Base-by-base conservation (phyloP, 30 jellyfish, hydroid and myxozoan genomes). In the Morbakka virulenta region DNA sequence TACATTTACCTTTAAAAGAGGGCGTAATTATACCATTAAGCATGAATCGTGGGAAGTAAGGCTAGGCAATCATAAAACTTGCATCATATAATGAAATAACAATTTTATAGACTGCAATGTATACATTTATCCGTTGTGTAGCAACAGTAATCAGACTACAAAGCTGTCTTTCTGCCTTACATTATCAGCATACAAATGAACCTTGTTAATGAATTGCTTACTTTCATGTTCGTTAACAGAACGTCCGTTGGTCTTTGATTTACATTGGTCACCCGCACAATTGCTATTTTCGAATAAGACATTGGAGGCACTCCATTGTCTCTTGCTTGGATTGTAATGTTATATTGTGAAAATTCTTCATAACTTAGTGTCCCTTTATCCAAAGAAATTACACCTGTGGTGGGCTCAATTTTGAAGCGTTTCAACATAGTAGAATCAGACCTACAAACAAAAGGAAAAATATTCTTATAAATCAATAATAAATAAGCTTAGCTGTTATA, bases 161-260 rank as follows among this genome's bases (percentile, higher is more conserved):
- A n/a, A n/a, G n/a, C n/a, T n/a, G n/a, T n/a, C n/a, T n/a, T n/a
- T n/a, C n/a, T n/a, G n/a, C n/a, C n/a, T n/a, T n/a, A n/a, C n/a
- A 47, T 47, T 47, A 12, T 11, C 20, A 47, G 61, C 20, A 20
- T 47, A 47, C 20, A 11, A 47, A 9, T 9, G 27, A 6, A 22
- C 12, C 23, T 57, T 57, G 71, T 6, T n/a, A n/a, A n/a, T n/a
- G n/a, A n/a, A n/a, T n/a, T 3, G n/a, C 86, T 52, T 61, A 86
- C 96, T 13, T 29, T 69, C 6, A 52, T 28, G 4, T 81, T 67
- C 32, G 32, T 75, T 79, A 89, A 67, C 1, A 62, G 6, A 22
- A 89, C 69, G 65, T 76, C 93, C 0, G 97, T 81, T 35, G 97
- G 97, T 0, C 83, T 91, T 62, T 83, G 87, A 32, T 81, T 81